These are phyloP conservation scores for Sinonovacula constricta DNA, from an alignment of 1,140 invertebrate genomes.

Conservation along the genomic window DNA sequence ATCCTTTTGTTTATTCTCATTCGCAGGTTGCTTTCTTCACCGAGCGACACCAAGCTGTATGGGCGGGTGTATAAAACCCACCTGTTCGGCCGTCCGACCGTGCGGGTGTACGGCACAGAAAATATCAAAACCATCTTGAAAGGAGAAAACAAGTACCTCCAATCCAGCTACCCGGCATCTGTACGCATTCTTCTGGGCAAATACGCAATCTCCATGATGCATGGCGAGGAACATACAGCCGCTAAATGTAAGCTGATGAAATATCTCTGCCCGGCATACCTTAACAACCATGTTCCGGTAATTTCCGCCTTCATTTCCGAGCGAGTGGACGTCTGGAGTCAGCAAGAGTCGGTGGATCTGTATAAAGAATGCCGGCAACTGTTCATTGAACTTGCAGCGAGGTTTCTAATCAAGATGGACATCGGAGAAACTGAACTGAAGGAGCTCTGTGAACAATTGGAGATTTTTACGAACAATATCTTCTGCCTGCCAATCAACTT, in stretches of 20 bases:
- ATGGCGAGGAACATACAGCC: constrained; percentile 54
- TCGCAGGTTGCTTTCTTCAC: constrained; percentile 59
- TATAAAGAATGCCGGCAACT: constrained; percentile 59
- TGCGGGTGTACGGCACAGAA: constrained; percentile 64
- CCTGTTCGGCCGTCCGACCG: constrained; percentile 61
- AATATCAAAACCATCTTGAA: constrained; percentile 64
- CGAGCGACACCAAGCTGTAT: constrained; percentile 47
- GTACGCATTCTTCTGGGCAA: constrained; percentile 59
- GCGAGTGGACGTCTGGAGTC: constrained; percentile 59
- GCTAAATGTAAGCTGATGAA: constrained; percentile 57
- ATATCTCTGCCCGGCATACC: constrained; percentile 62
- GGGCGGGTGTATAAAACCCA: constrained; percentile 69
- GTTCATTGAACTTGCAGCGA: constrained; percentile 56
- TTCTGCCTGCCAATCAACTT: constrained; percentile 64
- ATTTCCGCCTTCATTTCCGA: constrained; percentile 49
- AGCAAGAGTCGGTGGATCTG: constrained; percentile 46
- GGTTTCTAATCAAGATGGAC: constrained; percentile 62
- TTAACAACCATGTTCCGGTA: constrained; percentile 53
- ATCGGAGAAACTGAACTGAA: constrained; percentile 41
- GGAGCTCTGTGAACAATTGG: constrained; percentile 50
- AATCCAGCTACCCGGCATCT: constrained; percentile 62
- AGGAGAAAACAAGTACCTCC: constrained; percentile 65
- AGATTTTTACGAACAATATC: constrained; percentile 56
- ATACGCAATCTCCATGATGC: constrained; percentile 51
- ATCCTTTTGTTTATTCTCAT: neutral